Base-by-base conservation (phyloP, 2,888 invertebrate genomes). In the Pyrrhosoma nymphula region DNA sequence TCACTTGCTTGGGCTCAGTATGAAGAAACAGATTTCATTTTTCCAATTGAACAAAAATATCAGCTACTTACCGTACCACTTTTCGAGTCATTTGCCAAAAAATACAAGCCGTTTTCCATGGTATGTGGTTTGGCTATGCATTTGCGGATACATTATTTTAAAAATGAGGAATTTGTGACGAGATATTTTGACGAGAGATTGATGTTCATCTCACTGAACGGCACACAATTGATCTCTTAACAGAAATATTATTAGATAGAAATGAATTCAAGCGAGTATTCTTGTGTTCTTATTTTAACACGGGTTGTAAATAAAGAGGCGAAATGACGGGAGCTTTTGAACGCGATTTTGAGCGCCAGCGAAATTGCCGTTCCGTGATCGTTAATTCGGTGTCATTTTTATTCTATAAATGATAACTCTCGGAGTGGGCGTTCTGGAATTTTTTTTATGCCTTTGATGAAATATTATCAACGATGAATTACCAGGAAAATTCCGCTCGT, bases 201-300 rank as follows among this genome's bases (percentile, higher is more conserved):
- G 26, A 69, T 20, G 69, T 69, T 26, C 12, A 26, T 69, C 1
- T 69, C 69, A 23, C 69, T 26, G n/a, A 69, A 2, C 26, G 69
- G 4, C 23, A 20, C 26, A 69, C 6, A 82, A 30, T 30, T 30
- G 82, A 82, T 82, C 82, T 35, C 82, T 82, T 35, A 30, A 20
- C 30, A 35, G 12, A 30, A 75, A 35, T 82, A 35, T 26, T 18
- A 4, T 4, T 14, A 35, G 3, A 14, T 35, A 35, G 35, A 82
- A 82, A 82, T 82, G 82, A 82, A 82, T 82, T 82, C 35, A 35
- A 82, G 82, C 18, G 35, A 35, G 82, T 16, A 82, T 82, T 82
- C 20, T 14, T 82, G 69, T 35, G 30, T 82, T 82, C 35, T 35
- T 35, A 82, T 82, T 82, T 82, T 35, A 16, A 35, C 8, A 14